Evolutionary conservation across 2,888 invertebrate genomes (phyloP).

Genomic region (Altica lythri): DNA sequence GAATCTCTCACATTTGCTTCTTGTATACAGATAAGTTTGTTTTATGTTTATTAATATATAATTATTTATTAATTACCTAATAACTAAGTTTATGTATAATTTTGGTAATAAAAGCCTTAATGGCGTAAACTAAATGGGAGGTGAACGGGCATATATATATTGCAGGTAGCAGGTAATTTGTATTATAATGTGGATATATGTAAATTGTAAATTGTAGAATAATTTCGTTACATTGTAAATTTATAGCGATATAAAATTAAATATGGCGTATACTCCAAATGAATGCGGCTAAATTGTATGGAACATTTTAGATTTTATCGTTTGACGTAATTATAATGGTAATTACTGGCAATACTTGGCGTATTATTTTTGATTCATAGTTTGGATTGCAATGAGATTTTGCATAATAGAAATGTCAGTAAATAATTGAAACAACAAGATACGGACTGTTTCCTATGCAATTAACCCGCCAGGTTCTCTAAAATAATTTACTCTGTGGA

Average conservation of each 20-base stretch:
- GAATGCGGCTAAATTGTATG: slow-evolving; percentile 31
- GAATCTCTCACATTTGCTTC: too few relatives aligned
- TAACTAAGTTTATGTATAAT: too few relatives aligned
- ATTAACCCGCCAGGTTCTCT: slow-evolving; percentile 6
- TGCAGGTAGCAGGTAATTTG: slow-evolving; percentile 46
- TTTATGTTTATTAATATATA: too few relatives aligned
- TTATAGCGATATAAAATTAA: slow-evolving; percentile 49
- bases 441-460: slow-evolving; percentile 15
- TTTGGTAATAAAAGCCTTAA: too few relatives aligned
- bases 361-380: slow-evolving; percentile 24
- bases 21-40: too few relatives aligned
- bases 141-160: slow-evolving; percentile 38
- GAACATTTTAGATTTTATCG: slow-evolving; percentile 36
- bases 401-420: slow-evolving; percentile 24
- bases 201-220: slow-evolving; percentile 47
- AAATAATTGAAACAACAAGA: slow-evolving; percentile 19
- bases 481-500: slow-evolving; percentile 1
- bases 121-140: slow-evolving; percentile 45
- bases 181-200: slow-evolving; percentile 48
- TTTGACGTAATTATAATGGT: slow-evolving; percentile 30
- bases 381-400: slow-evolving; percentile 19
- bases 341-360: slow-evolving; percentile 29
- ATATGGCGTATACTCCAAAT: slow-evolving; percentile 40
- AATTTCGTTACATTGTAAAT: slow-evolving; percentile 49
- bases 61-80: too few relatives aligned